A percentile compares a stretch with the other conserved stretches of the same genome.
Evolutionary conservation across 2,888 invertebrate species (phyloP).

Genomic region (Orthonevra nobilis): DNA sequence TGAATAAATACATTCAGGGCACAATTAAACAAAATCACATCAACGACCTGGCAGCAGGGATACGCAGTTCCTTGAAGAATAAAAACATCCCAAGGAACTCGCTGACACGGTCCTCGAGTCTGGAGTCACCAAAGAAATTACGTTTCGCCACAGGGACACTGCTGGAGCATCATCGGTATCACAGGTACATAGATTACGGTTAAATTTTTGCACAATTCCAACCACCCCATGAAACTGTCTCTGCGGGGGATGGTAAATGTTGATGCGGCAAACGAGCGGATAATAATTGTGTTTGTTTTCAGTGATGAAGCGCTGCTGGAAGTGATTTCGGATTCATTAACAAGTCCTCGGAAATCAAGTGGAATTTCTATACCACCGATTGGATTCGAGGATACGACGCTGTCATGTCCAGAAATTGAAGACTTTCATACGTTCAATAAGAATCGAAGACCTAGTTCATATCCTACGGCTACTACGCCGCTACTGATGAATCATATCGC

Average conservation of each 20-base stretch:
- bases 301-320: slow-evolving; percentile 80
- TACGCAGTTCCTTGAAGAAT: slow-evolving; percentile 87
- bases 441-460: slow-evolving; percentile 76
- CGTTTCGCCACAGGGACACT: slow-evolving; percentile 88
- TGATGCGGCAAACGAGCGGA: not conserved
- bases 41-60: slow-evolving; percentile 77
- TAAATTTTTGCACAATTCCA: not conserved
- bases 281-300: slow-evolving; percentile 32
- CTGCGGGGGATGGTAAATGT: not conserved
- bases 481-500: slow-evolving; percentile 78
- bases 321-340: slow-evolving; percentile 77
- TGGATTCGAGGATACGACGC: slow-evolving; percentile 77
- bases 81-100: slow-evolving; percentile 82
- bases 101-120: slow-evolving; percentile 86
- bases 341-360: slow-evolving; percentile 76
- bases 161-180: slow-evolving; percentile 81
- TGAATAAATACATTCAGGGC: slow-evolving; percentile 79
- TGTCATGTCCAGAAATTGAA: slow-evolving; percentile 78
- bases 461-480: slow-evolving; percentile 78
- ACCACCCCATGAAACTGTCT: not conserved
- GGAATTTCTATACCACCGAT: slow-evolving; percentile 77
- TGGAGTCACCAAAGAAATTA: slow-evolving; percentile 91
- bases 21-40: slow-evolving; percentile 76
- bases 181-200: slow-evolving; percentile 75
- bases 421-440: slow-evolving; percentile 72